These are phyloP conservation scores for Rhodinocichla rosea DNA, from an alignment of 2,113 vertebrate species.

Conservation along the genomic window DNA sequence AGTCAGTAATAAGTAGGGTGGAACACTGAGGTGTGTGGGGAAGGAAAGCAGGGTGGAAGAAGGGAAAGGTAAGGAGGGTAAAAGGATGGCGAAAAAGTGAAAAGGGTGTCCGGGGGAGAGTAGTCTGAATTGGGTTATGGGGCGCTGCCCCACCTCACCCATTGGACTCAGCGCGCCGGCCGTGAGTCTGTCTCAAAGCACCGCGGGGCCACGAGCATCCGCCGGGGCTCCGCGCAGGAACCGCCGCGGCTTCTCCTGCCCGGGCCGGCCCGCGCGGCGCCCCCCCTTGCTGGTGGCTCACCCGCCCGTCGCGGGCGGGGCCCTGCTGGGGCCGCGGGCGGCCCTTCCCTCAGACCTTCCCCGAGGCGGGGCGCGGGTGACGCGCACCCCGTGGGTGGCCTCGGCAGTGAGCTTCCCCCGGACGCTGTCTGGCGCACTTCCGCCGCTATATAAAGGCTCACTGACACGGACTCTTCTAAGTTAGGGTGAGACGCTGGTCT, in stretches of 20 bases:
- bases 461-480: accelerated
- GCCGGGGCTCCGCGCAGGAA: accelerated
- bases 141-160: neutral
- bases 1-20: neutral
- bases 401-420: slow-evolving; percentile 56
- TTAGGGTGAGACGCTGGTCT: accelerated
- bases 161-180: slow-evolving; percentile 51
- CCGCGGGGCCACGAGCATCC: slow-evolving; percentile 21
- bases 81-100: neutral
- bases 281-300: slow-evolving; percentile 58
- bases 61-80: too few relatives aligned
- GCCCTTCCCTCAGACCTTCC: slow-evolving; percentile 63
- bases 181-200: slow-evolving; percentile 60
- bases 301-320: neutral
- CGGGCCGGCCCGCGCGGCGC: neutral
- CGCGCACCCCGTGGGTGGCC: slow-evolving; percentile 19
- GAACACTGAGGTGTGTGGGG: accelerated
- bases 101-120: neutral
- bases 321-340: neutral
- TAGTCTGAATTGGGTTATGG: slow-evolving; percentile 66
- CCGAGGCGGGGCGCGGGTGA: slow-evolving; percentile 38
- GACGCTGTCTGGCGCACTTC: accelerated
- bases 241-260: slow-evolving; percentile 41
- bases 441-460: accelerated
- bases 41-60: neutral